Base-by-base conservation (phyloP, 2,113 vertebrate species). In the Zosterops borbonicus region DNA sequence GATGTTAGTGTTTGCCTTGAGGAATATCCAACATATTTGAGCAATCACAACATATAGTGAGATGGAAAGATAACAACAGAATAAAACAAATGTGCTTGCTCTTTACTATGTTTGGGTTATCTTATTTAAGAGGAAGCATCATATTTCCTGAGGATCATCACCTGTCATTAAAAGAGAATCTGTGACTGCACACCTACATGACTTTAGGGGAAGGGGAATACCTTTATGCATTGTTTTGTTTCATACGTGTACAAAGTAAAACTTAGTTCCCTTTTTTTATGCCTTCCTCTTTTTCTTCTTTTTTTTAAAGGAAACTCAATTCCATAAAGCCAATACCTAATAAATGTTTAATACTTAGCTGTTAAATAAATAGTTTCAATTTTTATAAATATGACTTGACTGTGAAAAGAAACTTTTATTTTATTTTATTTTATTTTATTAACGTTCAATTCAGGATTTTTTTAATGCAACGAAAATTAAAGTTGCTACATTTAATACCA, bases 381-480 rank as follows among this genome's bases (percentile, higher is more conserved):
- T 91, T 93, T 55, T 68, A 71, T 41, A 62, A 88, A 49, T 5
- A 37, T 33, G 9, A 42, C 11, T 11, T 79, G 65, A 47, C 5
- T 46, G 39, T 14, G 56, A 78, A 46, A 53, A 71, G 12, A 8
- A 60, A 27, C 10, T 13, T 63, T 63, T 47, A 27, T 35, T 68
- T 47, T 46, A 33, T 64, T 64, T 64, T 65, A 20, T 68, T 68
- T 28, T 27, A 14, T 68, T 25, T 35, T 14, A n/a, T 63, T 63
- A 31, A 85, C 88, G 98, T 98, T 98, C 84, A 37, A 58, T 91
- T 95, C 85, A 92, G 71, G 47, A 19, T 5, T 60, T 22, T 92
- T 93, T 97, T 97, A 98, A 98, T 98, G 97, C 98, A 98, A 98
- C 97, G 96, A 98, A 98, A 99, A 98, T 98, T 97, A 97, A 98